Conservation (phyloP, 2,888 invertebrate species). For the Ophion ellenae region DNA sequence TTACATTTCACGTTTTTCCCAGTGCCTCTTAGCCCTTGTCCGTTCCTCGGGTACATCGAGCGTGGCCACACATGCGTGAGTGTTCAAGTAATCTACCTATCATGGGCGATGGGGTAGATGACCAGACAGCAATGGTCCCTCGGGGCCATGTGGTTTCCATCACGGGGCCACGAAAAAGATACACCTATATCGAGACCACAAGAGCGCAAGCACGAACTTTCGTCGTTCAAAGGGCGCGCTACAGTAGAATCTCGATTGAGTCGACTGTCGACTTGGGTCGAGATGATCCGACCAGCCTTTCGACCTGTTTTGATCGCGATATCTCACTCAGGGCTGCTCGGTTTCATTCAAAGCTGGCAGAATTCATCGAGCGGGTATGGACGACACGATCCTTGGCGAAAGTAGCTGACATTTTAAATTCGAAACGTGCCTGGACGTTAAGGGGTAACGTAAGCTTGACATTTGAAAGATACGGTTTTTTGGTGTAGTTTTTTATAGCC, state of each 20-base stretch:
- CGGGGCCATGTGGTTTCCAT: slow-evolving; percentile 8
- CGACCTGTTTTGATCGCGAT: too few relatives aligned
- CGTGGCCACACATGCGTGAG: not conserved
- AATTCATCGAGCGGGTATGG: too few relatives aligned
- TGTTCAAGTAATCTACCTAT: not conserved
- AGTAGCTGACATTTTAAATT: too few relatives aligned
- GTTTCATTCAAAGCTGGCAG: too few relatives aligned
- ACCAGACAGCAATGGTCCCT: slow-evolving; percentile 6
- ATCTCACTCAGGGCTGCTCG: too few relatives aligned
- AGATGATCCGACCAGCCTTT: too few relatives aligned
- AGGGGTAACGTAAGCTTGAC: too few relatives aligned
- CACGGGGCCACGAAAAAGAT: slow-evolving; percentile 7
- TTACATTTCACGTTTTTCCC: not conserved
- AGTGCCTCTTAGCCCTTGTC: not conserved
- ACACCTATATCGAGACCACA: not conserved
- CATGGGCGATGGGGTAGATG: slow-evolving; percentile 22
- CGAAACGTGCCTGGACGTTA: too few relatives aligned
- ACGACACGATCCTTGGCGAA: too few relatives aligned
- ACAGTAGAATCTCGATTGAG: not conserved
- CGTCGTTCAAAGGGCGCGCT: not conserved
- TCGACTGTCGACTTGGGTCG: not conserved
- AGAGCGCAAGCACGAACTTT: not conserved
- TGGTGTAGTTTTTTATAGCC: too few relatives aligned
- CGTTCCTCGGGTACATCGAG: too few relatives aligned
- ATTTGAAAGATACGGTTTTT: too few relatives aligned